Conservation (phyloP, 2,888 invertebrate genomes). For the Oligia strigilis region DNA sequence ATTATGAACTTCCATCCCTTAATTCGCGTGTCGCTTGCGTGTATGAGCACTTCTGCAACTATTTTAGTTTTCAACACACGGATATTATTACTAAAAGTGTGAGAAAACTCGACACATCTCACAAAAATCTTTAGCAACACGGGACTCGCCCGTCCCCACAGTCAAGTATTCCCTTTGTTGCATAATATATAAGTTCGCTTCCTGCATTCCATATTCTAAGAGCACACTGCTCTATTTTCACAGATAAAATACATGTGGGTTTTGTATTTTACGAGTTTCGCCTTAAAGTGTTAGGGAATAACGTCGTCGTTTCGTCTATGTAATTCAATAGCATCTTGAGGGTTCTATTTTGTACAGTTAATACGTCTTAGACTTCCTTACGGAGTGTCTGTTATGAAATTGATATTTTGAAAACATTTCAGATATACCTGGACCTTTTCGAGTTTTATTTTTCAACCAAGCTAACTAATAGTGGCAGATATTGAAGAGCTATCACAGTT, state of each 20-base stretch:
- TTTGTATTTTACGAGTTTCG: constrained; percentile 52
- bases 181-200: constrained; percentile 61
- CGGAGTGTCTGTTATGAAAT: not conserved
- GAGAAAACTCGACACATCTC: constrained; percentile 12
- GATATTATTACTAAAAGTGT: constrained; percentile 9
- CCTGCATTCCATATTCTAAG: constrained; percentile 51
- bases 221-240: constrained; percentile 46
- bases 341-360: constrained; percentile 19
- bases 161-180: constrained; percentile 54
- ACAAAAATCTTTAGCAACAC: constrained; percentile 27
- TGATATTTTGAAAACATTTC: not conserved
- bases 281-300: constrained; percentile 48
- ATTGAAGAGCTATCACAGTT: not conserved
- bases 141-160: constrained; percentile 12
- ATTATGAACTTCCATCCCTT: too few relatives aligned
- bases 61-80: not conserved
- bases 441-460: not conserved
- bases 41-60: not conserved
- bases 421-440: not conserved
- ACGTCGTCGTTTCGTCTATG: constrained; percentile 7
- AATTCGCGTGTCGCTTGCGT: not conserved
- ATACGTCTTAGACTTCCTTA: not conserved
- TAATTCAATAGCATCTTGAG: constrained; percentile 37
- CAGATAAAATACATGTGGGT: constrained; percentile 58
- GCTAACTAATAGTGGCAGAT: not conserved